A percentile compares a stretch with the other conserved stretches of the same genome.
These are phyloP conservation scores for Coturnix japonica DNA, from an alignment of 2,113 vertebrate species.

Conservation along the genomic window DNA sequence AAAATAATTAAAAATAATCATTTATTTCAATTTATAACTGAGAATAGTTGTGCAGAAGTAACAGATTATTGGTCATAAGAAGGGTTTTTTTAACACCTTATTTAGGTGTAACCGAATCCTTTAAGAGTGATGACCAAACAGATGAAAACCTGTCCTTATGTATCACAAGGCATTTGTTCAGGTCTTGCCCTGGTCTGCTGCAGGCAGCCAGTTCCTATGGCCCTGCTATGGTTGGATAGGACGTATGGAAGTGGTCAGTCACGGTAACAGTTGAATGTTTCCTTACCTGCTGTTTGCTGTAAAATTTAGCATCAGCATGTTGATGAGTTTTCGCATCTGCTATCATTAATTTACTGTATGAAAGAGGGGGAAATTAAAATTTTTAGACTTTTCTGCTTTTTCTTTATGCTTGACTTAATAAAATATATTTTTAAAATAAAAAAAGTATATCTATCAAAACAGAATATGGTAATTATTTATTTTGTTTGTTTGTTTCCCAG, in stretches of 20 bases:
- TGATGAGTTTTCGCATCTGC: neutral
- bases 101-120: neutral
- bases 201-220: neutral
- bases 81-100: neutral
- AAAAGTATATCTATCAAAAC: neutral
- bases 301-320: neutral
- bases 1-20: neutral
- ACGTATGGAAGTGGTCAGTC: neutral
- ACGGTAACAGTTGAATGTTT: neutral
- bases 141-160: neutral
- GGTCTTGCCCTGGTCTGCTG: neutral
- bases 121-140: accelerated
- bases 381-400: neutral
- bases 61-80: neutral
- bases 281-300: neutral
- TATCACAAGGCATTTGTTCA: neutral
- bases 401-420: neutral
- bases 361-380: neutral
- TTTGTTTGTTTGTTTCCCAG: neutral
- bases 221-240: neutral
- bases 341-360: neutral
- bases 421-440: neutral
- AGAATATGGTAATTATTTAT: accelerated
- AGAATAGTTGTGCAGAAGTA: neutral
- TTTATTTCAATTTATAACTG: neutral